Conservation (phyloP, 1,140 invertebrate species). For the Heliothis virescens region DNA sequence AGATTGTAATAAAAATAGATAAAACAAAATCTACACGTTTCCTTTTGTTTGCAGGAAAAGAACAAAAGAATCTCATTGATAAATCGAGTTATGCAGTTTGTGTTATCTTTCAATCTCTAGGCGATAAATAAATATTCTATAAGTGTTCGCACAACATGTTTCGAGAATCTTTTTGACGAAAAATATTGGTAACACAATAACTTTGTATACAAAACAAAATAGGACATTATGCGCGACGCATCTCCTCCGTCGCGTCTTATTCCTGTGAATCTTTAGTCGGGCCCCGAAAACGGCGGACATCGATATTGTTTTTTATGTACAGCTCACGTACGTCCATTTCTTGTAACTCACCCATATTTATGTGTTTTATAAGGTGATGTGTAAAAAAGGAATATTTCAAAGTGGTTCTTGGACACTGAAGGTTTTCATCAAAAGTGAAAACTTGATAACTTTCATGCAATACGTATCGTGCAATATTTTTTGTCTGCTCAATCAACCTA, state of each 20-base stretch:
- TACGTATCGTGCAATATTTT: too few species aligned
- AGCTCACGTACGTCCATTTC: constrained; percentile 14
- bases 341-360: not conserved
- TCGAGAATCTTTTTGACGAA: constrained; percentile 49
- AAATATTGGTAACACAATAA: constrained; percentile 61
- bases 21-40: not conserved
- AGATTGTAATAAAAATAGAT: not conserved
- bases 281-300: constrained; percentile 36
- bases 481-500: too few species aligned
- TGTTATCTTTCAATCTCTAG: constrained; percentile 49
- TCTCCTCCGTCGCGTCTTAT: constrained; percentile 61
- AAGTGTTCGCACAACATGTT: constrained; percentile 44
- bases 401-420: too few species aligned
- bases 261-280: constrained; percentile 60
- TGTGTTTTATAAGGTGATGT: not conserved
- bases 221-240: constrained; percentile 68
- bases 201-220: constrained; percentile 54
- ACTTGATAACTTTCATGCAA: too few species aligned
- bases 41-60: not conserved
- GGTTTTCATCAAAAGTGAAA: too few species aligned
- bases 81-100: constrained; percentile 40
- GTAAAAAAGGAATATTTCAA: not conserved
- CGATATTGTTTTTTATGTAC: constrained; percentile 12
- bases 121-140: constrained; percentile 41
- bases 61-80: constrained; percentile 3